Conservation (phyloP, 2,888 invertebrate genomes). For the Lasioglossum zephyrum region DNA sequence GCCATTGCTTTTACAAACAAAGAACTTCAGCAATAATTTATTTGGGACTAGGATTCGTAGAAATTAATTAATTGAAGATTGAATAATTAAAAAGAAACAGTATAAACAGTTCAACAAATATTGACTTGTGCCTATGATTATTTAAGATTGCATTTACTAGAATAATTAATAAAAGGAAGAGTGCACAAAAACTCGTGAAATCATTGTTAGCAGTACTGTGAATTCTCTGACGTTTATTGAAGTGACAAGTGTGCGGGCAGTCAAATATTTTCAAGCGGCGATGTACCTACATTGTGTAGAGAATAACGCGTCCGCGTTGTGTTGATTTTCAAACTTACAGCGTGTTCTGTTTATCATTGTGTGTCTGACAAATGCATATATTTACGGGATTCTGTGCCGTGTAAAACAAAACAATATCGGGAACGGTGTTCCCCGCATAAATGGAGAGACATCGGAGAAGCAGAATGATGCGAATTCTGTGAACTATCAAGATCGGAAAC, state of each 20-base stretch:
- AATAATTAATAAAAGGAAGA: neutral
- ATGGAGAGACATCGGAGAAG: neutral
- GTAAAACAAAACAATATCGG: neutral
- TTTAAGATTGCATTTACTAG: no score
- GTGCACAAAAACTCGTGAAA: neutral
- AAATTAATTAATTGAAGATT: neutral
- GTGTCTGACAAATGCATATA: neutral
- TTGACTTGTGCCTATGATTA: neutral
- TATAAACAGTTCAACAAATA: neutral
- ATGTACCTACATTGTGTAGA: neutral
- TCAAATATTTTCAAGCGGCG: neutral
- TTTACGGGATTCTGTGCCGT: neutral
- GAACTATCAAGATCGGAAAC: constrained; percentile 9
- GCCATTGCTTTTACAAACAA: no score
- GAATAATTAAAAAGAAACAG: neutral
- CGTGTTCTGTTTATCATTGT: neutral
- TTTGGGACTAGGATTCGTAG: no score
- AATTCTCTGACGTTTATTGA: neutral
- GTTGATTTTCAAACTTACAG: neutral
- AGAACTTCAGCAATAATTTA: no score
- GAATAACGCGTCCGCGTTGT: neutral
- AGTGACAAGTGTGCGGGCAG: neutral
- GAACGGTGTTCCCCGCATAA: neutral
- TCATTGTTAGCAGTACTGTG: neutral
- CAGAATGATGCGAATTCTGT: neutral